phyloP scores from a whole-genome alignment of 1,140 invertebrate genomes.

The Zaprionus capensis region DNA sequence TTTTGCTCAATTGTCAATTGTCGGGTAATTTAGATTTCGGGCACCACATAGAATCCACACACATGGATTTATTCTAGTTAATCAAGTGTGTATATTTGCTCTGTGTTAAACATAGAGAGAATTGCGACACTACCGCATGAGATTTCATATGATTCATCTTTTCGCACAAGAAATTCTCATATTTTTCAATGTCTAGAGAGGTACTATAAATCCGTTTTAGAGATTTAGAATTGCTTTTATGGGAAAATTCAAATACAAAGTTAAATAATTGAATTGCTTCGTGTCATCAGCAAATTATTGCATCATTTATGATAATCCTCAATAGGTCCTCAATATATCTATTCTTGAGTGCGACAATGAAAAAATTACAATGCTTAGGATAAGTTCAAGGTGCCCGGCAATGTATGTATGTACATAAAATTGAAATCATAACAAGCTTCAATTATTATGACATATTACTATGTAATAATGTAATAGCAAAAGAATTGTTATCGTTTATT shows the following conservation, averaged over 20 bases:
- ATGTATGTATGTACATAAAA: too few relatives aligned
- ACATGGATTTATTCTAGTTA: slow-evolving; percentile 69
- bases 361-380: neutral
- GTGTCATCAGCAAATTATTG: too few relatives aligned
- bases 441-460: neutral
- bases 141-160: slow-evolving; percentile 30
- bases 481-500: too few relatives aligned
- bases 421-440: neutral
- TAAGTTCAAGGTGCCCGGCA: neutral
- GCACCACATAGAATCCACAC: slow-evolving; percentile 41
- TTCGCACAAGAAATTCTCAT: slow-evolving; percentile 12
- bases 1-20: slow-evolving; percentile 79
- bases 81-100: slow-evolving; percentile 25
- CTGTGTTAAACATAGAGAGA: slow-evolving; percentile 31
- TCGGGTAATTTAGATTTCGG: slow-evolving; percentile 71
- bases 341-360: too few relatives aligned
- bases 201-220: neutral
- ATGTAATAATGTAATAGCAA: neutral
- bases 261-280: neutral
- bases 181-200: neutral
- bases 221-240: neutral
- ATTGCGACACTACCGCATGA: slow-evolving; percentile 54
- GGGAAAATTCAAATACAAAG: neutral
- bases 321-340: too few relatives aligned
- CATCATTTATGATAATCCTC: too few relatives aligned